Evolutionary conservation across 2,797 vertebrate species (phyloP), one percentile per base, ranked within the genome.

Genomic region (Pteropus rufus): DNA sequence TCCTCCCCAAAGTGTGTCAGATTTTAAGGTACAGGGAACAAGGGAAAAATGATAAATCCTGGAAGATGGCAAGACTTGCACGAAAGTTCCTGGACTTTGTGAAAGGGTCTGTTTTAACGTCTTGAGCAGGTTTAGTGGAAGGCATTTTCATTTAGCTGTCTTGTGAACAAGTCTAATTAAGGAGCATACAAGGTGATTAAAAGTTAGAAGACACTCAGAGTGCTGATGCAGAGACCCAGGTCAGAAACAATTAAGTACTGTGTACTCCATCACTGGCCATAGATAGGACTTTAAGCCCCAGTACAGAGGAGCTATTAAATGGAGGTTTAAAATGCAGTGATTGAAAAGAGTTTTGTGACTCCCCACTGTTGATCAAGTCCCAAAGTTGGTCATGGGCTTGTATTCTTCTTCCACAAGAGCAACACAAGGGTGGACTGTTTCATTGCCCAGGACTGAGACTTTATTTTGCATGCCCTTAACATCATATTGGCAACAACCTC

Each of bases 81-180:
- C 24, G 89, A 97, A 98, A 98, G 97, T 98, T 98, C 54, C n/a
- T 77, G 60, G 81, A 95, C 34, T 95, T 19, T 21, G n/a, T 41
- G 16, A 77, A 65, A 34, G 70, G 29, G 21, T 7, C n/a, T 75
- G 77, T 29, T 34, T 93, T 84, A 52, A 62, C 10, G 8, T 88
- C n/a, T 67, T 10, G n/a, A 46, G 19, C 23, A 56, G 73, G 44
- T 58, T 52, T 12, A 10, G 70, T 3, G 60, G 29, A 49, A 56
- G 67, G 70, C 56, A 62, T 69, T 83, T 95, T n/a, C 69, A 14
- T 54, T n/a, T 23, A 52, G 36, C 34, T 76, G 19, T 65, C 69
- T 21, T 67, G 60, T 39, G 87, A 62, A 18, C 21, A 52, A 70
- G 73, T 91, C 90, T 85, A 34, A 84, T 65, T 80, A 44, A 73